phyloP scores from a whole-genome alignment of 2,888 invertebrate genomes.

The Serrognathus titanus region DNA sequence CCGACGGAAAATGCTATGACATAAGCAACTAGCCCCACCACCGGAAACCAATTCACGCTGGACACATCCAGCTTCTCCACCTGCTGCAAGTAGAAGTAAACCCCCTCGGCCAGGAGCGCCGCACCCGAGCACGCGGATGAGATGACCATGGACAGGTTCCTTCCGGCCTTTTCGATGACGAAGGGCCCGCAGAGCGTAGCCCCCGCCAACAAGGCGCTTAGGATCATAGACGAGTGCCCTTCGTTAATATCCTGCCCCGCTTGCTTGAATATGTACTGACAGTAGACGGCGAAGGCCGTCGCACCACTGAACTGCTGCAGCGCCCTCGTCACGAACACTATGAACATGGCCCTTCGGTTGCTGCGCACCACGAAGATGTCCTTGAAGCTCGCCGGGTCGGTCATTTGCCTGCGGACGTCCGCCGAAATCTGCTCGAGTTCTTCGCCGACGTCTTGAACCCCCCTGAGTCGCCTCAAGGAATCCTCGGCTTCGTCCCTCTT shows the following conservation, averaged over 20 bases:
- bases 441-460: slow-evolving; percentile 31
- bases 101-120: slow-evolving; percentile 27
- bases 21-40: slow-evolving; percentile 27
- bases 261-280: slow-evolving; percentile 39
- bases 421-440: slow-evolving; percentile 31
- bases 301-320: slow-evolving; percentile 39
- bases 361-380: slow-evolving; percentile 34
- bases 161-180: slow-evolving; percentile 34
- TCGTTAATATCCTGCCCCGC: slow-evolving; percentile 38
- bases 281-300: slow-evolving; percentile 34
- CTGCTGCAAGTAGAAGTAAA: slow-evolving; percentile 34
- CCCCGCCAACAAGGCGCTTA: slow-evolving; percentile 23
- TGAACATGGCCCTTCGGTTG: slow-evolving; percentile 35
- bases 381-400: slow-evolving; percentile 33
- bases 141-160: slow-evolving; percentile 32
- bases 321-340: slow-evolving; percentile 29
- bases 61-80: slow-evolving; percentile 21
- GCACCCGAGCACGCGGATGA: slow-evolving; percentile 31
- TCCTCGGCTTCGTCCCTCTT: slow-evolving; percentile 29
- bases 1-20: slow-evolving; percentile 30
- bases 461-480: slow-evolving; percentile 31
- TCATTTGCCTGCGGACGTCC: slow-evolving; percentile 37
- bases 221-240: slow-evolving; percentile 36
- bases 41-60: slow-evolving; percentile 24
- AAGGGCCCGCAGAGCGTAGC: slow-evolving; percentile 23